phyloP scores from a whole-genome alignment of 2,888 invertebrate genomes.

The Cheilosia soror region DNA sequence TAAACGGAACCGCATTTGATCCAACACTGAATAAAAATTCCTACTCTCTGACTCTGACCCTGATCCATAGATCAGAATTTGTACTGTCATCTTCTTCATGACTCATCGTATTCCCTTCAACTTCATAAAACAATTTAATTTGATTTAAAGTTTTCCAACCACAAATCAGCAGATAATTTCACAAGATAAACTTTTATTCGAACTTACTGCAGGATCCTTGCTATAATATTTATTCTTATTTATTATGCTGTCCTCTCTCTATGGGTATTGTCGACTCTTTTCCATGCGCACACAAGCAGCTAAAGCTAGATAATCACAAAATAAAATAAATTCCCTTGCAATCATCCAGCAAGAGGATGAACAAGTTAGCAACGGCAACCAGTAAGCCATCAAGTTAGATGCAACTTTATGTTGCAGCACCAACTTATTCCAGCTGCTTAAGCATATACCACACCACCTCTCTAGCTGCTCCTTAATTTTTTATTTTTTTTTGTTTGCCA shows the following conservation, averaged over 20 bases:
- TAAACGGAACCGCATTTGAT: too few species aligned
- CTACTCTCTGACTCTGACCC: too few species aligned
- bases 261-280: background rate
- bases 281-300: constrained; percentile 12
- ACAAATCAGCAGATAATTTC: constrained; percentile 48
- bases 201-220: constrained; percentile 11
- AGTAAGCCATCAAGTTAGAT: constrained; percentile 54
- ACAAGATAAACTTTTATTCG: constrained; percentile 49
- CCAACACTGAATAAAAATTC: too few species aligned
- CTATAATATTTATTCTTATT: constrained; percentile 26
- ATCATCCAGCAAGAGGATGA: constrained; percentile 19
- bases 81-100: background rate
- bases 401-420: constrained; percentile 64
- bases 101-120: background rate
- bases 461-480: too few species aligned
- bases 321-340: constrained; percentile 61
- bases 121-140: constrained; percentile 42
- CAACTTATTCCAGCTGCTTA: constrained; percentile 16
- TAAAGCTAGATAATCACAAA: constrained; percentile 54
- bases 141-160: constrained; percentile 47
- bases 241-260: background rate
- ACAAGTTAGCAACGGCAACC: constrained; percentile 28
- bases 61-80: background rate
- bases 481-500: constrained; percentile 12
- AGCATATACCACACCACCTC: background rate